phyloP scores from a whole-genome alignment of 2,888 invertebrate genomes.

The Periphyllus acericola region DNA sequence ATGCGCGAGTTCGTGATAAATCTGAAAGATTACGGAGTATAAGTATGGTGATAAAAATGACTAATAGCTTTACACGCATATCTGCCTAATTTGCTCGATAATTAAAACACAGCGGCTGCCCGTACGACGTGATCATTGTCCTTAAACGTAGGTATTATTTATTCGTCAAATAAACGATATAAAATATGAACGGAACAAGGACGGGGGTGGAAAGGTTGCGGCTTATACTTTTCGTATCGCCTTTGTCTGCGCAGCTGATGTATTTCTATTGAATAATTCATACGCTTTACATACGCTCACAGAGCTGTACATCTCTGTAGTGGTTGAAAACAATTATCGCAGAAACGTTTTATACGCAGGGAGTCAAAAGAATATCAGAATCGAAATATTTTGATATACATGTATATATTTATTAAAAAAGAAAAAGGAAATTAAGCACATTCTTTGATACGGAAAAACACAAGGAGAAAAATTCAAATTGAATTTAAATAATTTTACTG shows the following conservation, averaged over 20 bases:
- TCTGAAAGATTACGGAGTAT: too few species aligned
- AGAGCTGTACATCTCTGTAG: constrained; percentile 32
- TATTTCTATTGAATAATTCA: constrained; percentile 53
- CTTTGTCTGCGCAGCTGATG: constrained; percentile 12
- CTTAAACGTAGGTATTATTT: too few species aligned
- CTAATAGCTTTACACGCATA: too few species aligned
- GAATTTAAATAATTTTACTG: constrained; percentile 40
- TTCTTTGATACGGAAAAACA: constrained; percentile 38
- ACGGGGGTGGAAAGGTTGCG: too few species aligned
- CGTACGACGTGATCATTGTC: too few species aligned
- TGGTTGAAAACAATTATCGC: constrained; percentile 15
- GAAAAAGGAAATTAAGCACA: constrained; percentile 33
- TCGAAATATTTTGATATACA: background rate
- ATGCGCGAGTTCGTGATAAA: too few species aligned
- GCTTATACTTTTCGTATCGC: constrained; percentile 1
- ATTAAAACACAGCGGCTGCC: too few species aligned
- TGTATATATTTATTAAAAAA: background rate
- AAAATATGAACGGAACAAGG: too few species aligned
- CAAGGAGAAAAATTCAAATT: constrained; percentile 36
- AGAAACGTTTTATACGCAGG: constrained; percentile 10
- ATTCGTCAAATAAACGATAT: too few species aligned
- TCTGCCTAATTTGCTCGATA: too few species aligned
- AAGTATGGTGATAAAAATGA: too few species aligned
- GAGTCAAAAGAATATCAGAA: constrained; percentile 51
- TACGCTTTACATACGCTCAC: constrained; percentile 13